phyloP scores from a whole-genome alignment of 1,140 invertebrate genomes.

The Polyergus mexicanus region DNA sequence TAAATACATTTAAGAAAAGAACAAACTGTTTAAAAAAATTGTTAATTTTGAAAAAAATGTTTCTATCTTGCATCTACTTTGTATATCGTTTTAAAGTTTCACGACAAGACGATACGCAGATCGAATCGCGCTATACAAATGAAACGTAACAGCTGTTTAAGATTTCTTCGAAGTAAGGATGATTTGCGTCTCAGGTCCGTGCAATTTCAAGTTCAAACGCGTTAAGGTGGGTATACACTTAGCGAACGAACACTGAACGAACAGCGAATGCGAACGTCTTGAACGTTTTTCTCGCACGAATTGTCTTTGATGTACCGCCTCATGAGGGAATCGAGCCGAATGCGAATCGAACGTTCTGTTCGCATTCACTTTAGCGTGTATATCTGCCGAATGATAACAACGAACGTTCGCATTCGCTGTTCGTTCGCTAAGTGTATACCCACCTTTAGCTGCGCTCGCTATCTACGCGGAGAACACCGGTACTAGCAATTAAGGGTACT shows the following conservation, averaged over 20 bases:
- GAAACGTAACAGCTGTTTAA: constrained; percentile 63
- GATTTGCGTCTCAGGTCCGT: constrained; percentile 71
- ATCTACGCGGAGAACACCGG: constrained; percentile 23
- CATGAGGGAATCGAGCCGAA: too few species aligned
- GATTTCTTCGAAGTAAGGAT: constrained; percentile 58
- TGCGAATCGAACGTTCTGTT: too few species aligned
- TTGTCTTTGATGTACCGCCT: too few species aligned
- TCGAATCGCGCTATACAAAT: constrained; percentile 69
- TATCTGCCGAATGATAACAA: too few species aligned
- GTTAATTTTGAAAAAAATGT: neutral
- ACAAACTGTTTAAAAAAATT: too few species aligned
- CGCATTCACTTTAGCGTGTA: too few species aligned
- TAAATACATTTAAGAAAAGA: neutral
- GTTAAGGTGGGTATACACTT: too few species aligned
- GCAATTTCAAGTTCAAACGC: constrained; percentile 74
- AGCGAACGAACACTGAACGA: too few species aligned
- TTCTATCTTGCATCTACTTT: neutral
- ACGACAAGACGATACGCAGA: constrained; percentile 20
- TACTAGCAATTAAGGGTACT: constrained; percentile 73
- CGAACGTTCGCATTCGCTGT: too few species aligned
- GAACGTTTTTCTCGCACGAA: too few species aligned
- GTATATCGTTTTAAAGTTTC: neutral
- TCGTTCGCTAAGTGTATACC: too few species aligned
- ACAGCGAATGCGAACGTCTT: too few species aligned
- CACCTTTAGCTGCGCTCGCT: constrained; percentile 2